phyloP scores from a whole-genome alignment of 2,797 vertebrate genomes.

The Pangasius macronema region DNA sequence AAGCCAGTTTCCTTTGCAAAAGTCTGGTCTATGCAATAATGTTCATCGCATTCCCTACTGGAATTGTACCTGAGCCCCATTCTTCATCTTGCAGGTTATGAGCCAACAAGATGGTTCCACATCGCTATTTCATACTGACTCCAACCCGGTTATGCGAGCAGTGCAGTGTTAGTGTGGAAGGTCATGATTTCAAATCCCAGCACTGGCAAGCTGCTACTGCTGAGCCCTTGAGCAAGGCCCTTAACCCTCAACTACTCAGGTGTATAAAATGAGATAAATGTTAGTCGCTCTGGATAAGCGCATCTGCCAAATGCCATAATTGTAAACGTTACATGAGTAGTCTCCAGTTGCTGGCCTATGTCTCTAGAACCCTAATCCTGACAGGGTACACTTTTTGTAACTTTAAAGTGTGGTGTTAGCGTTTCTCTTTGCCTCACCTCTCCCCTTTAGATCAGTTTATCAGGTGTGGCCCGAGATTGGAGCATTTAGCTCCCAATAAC shows the following conservation, averaged over 20 bases:
- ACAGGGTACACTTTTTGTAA: background rate
- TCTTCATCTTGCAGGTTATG: background rate
- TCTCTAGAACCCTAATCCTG: background rate
- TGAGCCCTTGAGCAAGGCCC: background rate
- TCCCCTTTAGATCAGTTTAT: background rate
- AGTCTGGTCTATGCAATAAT: background rate
- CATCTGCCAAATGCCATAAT: background rate
- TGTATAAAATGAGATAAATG: background rate
- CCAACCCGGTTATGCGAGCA: background rate
- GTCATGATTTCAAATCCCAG: background rate
- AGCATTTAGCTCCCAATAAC: background rate
- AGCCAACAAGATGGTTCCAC: background rate
- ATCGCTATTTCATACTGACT: background rate
- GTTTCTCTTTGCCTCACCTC: background rate
- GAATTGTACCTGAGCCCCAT: background rate
- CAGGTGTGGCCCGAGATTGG: background rate
- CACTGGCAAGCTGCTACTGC: background rate
- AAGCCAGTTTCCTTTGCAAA: constrained; percentile 4
- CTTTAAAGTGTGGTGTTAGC: background rate
- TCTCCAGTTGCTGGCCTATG: background rate
- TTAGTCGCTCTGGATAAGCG: background rate
- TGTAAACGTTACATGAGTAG: background rate
- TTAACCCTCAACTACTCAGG: background rate
- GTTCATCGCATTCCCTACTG: background rate
- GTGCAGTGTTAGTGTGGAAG: background rate